Evolutionary conservation across 1,140 invertebrate species (phyloP), one percentile per base, ranked within the genome.

Genomic region (Marisa cornuarietis): DNA sequence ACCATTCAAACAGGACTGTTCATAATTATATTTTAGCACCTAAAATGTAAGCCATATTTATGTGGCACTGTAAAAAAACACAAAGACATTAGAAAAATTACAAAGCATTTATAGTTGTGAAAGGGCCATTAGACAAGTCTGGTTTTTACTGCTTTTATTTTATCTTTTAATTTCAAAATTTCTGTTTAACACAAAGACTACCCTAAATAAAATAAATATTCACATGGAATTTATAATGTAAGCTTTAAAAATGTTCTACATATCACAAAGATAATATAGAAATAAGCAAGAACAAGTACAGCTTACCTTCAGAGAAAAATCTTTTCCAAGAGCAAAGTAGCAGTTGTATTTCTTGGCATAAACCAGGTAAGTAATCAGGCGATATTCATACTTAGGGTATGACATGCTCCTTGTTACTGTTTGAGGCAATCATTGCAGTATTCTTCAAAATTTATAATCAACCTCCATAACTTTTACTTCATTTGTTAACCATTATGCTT

Each of bases 341-440:
- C 89, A 89, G 84, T 90, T 90, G 79, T 87, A 86, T 71, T 90
- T 90, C 76, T 85, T 85, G 16, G 87, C 89, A 85, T 90, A 91
- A 1, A 90, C 82, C 61, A 91, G 31, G 71, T 89, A 80, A 16
- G 85, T 85, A 52, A 90, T 88, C 31, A 90, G 74, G 31, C 88
- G 69, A 74, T 90, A 89, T 71, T 90, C 86, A 84, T 90, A 89
- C 62, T 88, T 89, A 0, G 89, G 88, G 74, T 88, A 90, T 31
- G 82, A 72, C 76, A 89, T 71, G 22, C 83, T 85, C 79, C 88
- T 82, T 8, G 78, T 66, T 52, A 88, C 89, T 90, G 81, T 78
- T 84, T 85, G 20, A 83, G 11, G 78, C 74, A 81, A 75, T 78
- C 11, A 81, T 71, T 72, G n/a, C 51, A 14, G 22, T 10, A 66